phyloP scores from a whole-genome alignment of 2,888 invertebrate genomes.

The Antheraea assamensis region DNA sequence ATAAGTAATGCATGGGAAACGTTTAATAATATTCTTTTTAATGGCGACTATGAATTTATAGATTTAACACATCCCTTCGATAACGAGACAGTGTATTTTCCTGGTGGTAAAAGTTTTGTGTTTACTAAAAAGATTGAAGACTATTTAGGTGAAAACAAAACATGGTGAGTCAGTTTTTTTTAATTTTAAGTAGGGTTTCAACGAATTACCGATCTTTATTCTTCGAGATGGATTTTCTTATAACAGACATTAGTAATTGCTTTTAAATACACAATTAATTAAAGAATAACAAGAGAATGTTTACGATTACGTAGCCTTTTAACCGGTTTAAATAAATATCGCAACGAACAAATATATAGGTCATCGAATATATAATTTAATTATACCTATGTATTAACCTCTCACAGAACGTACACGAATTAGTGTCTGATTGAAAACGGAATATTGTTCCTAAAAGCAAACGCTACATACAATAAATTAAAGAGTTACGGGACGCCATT shows the following conservation, averaged over 20 bases:
- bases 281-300: not conserved
- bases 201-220: not conserved
- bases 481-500: too few species aligned
- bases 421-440: too few species aligned
- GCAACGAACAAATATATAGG: not conserved
- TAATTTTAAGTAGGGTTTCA: not conserved
- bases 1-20: slow-evolving; percentile 27
- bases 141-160: slow-evolving; percentile 34
- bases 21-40: slow-evolving; percentile 52
- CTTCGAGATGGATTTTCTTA: not conserved
- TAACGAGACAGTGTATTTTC: slow-evolving; percentile 57
- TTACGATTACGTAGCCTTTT: not conserved
- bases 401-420: too few species aligned
- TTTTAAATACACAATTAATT: not conserved
- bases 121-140: slow-evolving; percentile 49
- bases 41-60: slow-evolving; percentile 56
- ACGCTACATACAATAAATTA: too few species aligned
- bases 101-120: slow-evolving; percentile 42
- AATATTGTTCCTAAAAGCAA: too few species aligned
- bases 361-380: not conserved
- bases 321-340: not conserved
- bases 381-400: too few species aligned
- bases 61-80: slow-evolving; percentile 61
- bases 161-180: slow-evolving; percentile 46
- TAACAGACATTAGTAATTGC: not conserved